Percentiles rank a stretch among this genome's conserved stretches.
phyloP scores from a whole-genome alignment of 2,113 vertebrate genomes.

The Talpa occidentalis region DNA sequence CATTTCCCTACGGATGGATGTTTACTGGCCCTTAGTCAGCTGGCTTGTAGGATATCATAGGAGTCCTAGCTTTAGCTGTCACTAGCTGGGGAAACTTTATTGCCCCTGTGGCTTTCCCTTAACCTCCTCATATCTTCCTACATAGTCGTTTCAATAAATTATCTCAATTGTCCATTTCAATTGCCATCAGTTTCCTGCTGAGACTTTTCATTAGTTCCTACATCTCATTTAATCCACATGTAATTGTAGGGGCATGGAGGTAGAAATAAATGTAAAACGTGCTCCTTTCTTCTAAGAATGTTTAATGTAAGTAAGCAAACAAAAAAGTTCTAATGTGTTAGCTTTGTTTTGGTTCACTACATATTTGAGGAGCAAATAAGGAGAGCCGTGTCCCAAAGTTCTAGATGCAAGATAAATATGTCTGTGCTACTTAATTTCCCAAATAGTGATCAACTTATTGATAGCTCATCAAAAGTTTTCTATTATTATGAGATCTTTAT shows the following conservation, averaged over 20 bases:
- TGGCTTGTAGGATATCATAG: not conserved
- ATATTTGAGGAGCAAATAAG: not conserved
- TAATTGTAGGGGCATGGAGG: too few relatives aligned
- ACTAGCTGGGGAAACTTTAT: not conserved
- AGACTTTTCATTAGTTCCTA: not conserved
- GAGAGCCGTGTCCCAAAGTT: not conserved
- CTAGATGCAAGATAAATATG: not conserved
- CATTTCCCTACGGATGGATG: not conserved
- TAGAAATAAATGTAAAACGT: not conserved
- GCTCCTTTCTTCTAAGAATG: not conserved
- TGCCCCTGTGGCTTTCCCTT: not conserved
- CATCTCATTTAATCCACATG: not conserved
- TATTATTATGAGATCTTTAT: not conserved
- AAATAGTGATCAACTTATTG: not conserved
- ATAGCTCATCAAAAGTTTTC: not conserved
- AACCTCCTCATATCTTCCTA: not conserved
- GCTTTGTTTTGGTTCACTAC: not conserved
- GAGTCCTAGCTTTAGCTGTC: not conserved
- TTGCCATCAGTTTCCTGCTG: not conserved
- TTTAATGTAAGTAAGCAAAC: not conserved
- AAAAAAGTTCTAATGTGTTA: not conserved
- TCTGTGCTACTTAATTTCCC: not conserved
- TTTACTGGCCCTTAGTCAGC: fast-evolving
- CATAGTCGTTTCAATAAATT: not conserved
- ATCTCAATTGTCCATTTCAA: not conserved